Evolutionary conservation across 2,888 invertebrate genomes (phyloP).

Genomic region (Pediacus dermestoides): DNA sequence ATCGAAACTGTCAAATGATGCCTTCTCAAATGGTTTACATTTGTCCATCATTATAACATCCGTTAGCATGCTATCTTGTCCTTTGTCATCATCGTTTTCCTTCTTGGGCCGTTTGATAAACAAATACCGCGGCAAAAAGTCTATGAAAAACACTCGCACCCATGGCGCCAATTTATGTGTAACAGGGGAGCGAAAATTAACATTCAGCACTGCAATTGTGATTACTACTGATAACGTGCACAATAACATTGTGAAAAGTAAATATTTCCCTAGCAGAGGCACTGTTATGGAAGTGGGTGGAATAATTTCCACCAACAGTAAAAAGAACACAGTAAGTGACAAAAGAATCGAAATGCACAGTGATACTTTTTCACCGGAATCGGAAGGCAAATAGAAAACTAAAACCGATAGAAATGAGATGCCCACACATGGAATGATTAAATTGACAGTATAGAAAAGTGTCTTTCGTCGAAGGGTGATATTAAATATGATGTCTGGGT

Average conservation of each 20-base stretch:
- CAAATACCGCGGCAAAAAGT: slow-evolving; percentile 79
- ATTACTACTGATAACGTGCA: slow-evolving; percentile 90
- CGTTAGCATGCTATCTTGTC: slow-evolving; percentile 62
- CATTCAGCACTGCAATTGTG: slow-evolving; percentile 89
- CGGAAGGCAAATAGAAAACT: slow-evolving; percentile 96
- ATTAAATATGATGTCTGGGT: slow-evolving; percentile 96
- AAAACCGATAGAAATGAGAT: slow-evolving; percentile 95
- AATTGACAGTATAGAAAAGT: slow-evolving; percentile 95
- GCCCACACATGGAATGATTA: slow-evolving; percentile 95
- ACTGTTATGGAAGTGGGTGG: slow-evolving; percentile 91
- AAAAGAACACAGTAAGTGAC: slow-evolving; percentile 91
- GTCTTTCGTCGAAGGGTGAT: slow-evolving; percentile 92
- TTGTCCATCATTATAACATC: slow-evolving; percentile 69
- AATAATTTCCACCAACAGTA: slow-evolving; percentile 89
- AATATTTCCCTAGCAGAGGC: slow-evolving; percentile 86
- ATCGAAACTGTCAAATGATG: slow-evolving; percentile 53
- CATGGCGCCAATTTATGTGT: slow-evolving; percentile 90
- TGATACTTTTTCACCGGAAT: slow-evolving; percentile 97
- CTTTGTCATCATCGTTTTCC: slow-evolving; percentile 60
- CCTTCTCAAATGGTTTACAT: slow-evolving; percentile 63
- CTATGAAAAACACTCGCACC: slow-evolving; percentile 83
- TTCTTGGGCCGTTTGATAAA: slow-evolving; percentile 86
- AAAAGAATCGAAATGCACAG: slow-evolving; percentile 91
- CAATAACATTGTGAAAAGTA: slow-evolving; percentile 91
- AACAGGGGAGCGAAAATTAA: slow-evolving; percentile 88